Conservation (phyloP, 2,113 vertebrate genomes). For the Suncus etruscus region DNA sequence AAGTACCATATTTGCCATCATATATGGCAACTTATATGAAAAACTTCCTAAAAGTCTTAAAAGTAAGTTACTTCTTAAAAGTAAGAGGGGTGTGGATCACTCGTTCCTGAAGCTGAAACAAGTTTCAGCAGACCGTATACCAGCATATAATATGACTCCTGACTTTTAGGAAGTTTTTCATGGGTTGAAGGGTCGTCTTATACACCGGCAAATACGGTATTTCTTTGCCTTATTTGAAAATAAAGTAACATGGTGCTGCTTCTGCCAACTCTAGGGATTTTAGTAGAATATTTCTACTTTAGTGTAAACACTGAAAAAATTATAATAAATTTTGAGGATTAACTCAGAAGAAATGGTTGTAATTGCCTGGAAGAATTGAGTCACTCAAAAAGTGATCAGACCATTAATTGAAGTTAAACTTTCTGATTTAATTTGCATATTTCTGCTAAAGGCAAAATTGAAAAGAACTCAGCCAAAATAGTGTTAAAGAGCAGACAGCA, state of each 20-base stretch:
- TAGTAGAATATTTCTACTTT: neutral
- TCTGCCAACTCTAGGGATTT: neutral
- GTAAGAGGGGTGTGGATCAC: too few species aligned
- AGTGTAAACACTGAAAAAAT: neutral
- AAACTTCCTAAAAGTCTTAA: too few species aligned
- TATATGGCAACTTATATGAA: too few species aligned
- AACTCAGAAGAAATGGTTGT: constrained; percentile 20
- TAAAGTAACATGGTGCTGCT: constrained; percentile 27
- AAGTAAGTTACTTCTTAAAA: too few species aligned
- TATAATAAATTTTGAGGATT: constrained; percentile 13
- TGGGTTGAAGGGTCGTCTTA: too few species aligned
- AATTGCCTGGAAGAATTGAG: neutral
- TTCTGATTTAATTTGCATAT: constrained; percentile 49
- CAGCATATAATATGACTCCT: too few species aligned
- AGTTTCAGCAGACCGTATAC: too few species aligned
- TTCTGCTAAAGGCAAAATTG: constrained; percentile 36
- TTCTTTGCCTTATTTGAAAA: neutral
- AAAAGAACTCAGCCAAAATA: constrained; percentile 49
- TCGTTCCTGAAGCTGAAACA: too few species aligned
- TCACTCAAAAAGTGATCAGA: neutral
- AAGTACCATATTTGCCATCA: too few species aligned
- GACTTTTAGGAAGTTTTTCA: too few species aligned
- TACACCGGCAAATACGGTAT: too few species aligned
- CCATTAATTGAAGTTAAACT: neutral
- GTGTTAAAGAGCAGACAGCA: neutral